A percentile compares a stretch with the other conserved stretches of the same genome.
Conservation (phyloP, 1,140 invertebrate genomes). For the Eubasilissa regina region DNA sequence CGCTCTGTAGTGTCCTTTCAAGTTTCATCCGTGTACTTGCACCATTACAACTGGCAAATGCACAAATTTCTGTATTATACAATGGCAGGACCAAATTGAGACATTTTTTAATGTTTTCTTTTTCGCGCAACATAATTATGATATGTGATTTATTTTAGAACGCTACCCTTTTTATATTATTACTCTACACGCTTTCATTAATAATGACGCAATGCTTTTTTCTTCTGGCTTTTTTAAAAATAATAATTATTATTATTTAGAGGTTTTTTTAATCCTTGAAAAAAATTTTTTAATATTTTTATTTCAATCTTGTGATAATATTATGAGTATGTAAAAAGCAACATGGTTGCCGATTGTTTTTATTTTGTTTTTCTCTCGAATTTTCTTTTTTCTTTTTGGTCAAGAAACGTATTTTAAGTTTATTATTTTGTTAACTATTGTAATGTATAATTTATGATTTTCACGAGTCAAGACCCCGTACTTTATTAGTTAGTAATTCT, state of each 20-base stretch:
- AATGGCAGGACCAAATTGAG: no score
- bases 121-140: no score
- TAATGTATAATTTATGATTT: slow-evolving; percentile 41
- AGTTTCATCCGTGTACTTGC: no score
- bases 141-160: no score
- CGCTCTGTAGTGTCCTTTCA: no score
- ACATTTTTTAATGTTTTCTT: no score
- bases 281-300: slow-evolving; percentile 28
- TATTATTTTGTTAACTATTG: slow-evolving; percentile 36
- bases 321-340: slow-evolving; percentile 4
- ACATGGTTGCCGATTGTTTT: slow-evolving; percentile 38
- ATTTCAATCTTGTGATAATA: slow-evolving; percentile 47
- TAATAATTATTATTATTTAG: slow-evolving; percentile 22
- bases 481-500: slow-evolving; percentile 49
- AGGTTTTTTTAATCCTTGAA: slow-evolving; percentile 27
- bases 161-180: no score
- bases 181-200: no score
- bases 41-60: no score
- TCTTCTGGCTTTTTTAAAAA: no score
- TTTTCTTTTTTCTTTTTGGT: slow-evolving; percentile 10
- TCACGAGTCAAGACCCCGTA: slow-evolving; percentile 46
- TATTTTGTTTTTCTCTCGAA: slow-evolving; percentile 46
- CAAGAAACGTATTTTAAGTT: slow-evolving; percentile 31
- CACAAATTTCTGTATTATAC: no score
- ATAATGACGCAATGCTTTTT: no score